Percentiles rank a stretch among this genome's conserved stretches.
These are phyloP conservation scores for Apamea epomidion DNA, from an alignment of 2,888 invertebrate genomes.

Conservation along the genomic window DNA sequence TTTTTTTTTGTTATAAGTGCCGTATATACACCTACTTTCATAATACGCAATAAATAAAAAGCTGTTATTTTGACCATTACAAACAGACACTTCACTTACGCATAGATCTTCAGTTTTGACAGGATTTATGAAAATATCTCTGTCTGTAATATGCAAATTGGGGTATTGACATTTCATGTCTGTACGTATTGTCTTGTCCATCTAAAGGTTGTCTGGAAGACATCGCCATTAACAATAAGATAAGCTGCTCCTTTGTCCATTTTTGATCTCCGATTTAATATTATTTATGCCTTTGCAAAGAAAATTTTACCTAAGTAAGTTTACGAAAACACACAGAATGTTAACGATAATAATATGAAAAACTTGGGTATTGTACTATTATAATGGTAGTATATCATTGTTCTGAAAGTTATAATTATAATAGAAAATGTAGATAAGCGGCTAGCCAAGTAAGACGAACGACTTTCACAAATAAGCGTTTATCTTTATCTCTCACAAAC, in stretches of 20 bases:
- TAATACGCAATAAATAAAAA: not conserved
- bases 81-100: not conserved
- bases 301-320: not conserved
- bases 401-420: slow-evolving; percentile 39
- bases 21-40: not conserved
- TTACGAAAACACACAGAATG: not conserved
- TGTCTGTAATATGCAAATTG: not conserved
- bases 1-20: no score
- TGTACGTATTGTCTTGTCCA: slow-evolving; percentile 3
- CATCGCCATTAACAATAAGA: not conserved
- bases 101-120: not conserved
- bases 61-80: not conserved
- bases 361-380: not conserved
- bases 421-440: slow-evolving; percentile 29
- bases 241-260: slow-evolving; percentile 9
- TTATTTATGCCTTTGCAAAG: slow-evolving; percentile 2
- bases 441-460: slow-evolving; percentile 54
- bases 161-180: not conserved
- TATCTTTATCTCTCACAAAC: slow-evolving; percentile 63
- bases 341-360: not conserved
- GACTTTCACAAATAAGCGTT: slow-evolving; percentile 65
- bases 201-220: slow-evolving; percentile 33
- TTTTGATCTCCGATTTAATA: slow-evolving; percentile 27
- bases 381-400: not conserved
- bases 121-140: not conserved